Evolutionary conservation across 1,140 invertebrate species (phyloP), one percentile per base, ranked within the genome.

Genomic region (Drosophila arizonae): DNA sequence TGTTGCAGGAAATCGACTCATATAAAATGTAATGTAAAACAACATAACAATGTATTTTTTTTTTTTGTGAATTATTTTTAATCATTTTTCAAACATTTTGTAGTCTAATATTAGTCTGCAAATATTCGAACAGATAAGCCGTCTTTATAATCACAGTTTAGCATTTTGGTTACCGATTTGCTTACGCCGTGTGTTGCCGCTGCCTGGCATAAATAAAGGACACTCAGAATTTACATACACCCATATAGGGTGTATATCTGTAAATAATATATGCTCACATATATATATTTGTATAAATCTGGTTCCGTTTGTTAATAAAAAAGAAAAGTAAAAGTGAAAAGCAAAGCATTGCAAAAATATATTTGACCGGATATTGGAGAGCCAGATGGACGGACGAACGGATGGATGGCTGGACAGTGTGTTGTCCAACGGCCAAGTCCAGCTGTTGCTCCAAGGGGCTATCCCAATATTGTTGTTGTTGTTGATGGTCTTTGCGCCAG

Each of bases 361-460:
- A 43, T 57, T 50, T 28, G 24, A 41, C 24, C 48, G 26, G 21
- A 45, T 71, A 45, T 57, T 56, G 43, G 15, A 28, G 45, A 11
- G 21, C 41, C 17, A 10, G 61, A 24, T 17, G 21, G 56, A 43
- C 36, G 36, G 45, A 1, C 21, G 21, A 2, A 24, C 21, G 21
- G 21, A 24, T 11, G 10, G 61, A 30, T 17, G 21, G 56, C 33
- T 10, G 36, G 45, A 57, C 51, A 71, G 48, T 17, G 28, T 11
- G 30, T 64, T 52, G 51, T 50, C 46, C 58, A 11, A 13, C n/a
- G 55, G 3, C 21, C 24, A n/a, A 8, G 11, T 17, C 50, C 65
- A 68, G 50, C 65, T 73, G 67, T 75, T 58, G 9, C 43, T 26
- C 9, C 46, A 26, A 46, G 50, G 9, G 36, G 11, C 15, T 41